Conservation (phyloP, 2,113 vertebrate genomes). For the Noturus placidus region DNA sequence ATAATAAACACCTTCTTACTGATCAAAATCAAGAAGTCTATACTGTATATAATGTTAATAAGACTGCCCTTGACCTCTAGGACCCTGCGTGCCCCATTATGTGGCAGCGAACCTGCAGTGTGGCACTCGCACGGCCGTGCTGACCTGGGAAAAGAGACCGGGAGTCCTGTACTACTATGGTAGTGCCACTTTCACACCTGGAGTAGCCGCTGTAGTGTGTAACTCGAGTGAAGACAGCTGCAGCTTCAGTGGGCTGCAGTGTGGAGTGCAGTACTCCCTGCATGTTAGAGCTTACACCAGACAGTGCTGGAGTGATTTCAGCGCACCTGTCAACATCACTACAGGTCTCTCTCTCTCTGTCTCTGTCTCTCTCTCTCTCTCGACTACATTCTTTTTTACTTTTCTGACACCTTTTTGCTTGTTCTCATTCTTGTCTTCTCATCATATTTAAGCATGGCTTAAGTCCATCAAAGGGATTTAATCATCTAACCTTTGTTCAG, state of each 20-base stretch:
- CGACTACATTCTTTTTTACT: not conserved
- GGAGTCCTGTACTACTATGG: constrained; percentile 64
- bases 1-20: not conserved
- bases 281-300: constrained; percentile 59
- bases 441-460: not conserved
- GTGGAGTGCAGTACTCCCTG: constrained; percentile 67
- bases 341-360: constrained; percentile 63
- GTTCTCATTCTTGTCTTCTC: not conserved
- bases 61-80: constrained; percentile 52
- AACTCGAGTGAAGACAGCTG: constrained; percentile 67
- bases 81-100: constrained; percentile 67
- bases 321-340: constrained; percentile 57
- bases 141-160: constrained; percentile 66
- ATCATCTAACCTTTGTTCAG: constrained; percentile 55
- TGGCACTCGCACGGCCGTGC: constrained; percentile 53
- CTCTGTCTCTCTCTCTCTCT: not conserved
- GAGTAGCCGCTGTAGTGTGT: constrained; percentile 52
- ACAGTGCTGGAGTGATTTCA: constrained; percentile 63
- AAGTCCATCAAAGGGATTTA: not conserved
- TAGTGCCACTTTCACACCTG: constrained; percentile 53
- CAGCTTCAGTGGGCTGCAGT: constrained; percentile 62
- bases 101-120: constrained; percentile 68
- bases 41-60: constrained; percentile 5
- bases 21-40: not conserved
- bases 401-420: not conserved